Evolutionary conservation across 2,888 invertebrate species (phyloP), one percentile per base, ranked within the genome.

Genomic region (Apamea anceps): DNA sequence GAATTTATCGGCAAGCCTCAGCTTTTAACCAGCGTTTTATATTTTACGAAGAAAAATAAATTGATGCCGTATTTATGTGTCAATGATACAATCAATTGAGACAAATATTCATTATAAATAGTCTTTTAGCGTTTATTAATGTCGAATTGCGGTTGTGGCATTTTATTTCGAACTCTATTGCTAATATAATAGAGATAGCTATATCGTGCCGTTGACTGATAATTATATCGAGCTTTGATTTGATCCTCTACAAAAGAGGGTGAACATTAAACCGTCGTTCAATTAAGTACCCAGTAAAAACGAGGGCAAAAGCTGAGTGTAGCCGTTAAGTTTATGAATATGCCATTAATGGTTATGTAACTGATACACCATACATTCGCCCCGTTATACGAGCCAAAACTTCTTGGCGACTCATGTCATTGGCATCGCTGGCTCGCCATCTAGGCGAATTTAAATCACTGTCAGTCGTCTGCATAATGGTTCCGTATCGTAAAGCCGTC

Each of bases 401-500:
- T 85, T 88, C 79, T 87, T 84, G 85, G 87, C 85, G 80, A 82
- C 75, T 82, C 83, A 87, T 86, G 86, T 86, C 86, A 81, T 73
- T 84, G 82, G 88, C 84, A 85, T 88, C 65, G 79, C 76, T 82
- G 87, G 87, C 87, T 82, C 82, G 87, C 80, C 84, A 86, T 86
- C 82, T 82, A 81, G 81, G 84, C 83, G 87, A 77, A 81, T 88
- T 88, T 87, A 88, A 88, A 88, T 88, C 88, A 88, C 82, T 88
- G 87, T 85, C 87, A 84, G 86, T 86, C 81, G 87, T 87, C 82
- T 88, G 84, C 88, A 88, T 85, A 87, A 87, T 88, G 81, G 85
- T 85, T 82, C 79, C 85, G 83, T 88, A 87, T 88, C 88, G 87
- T 88, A 88, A 88, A 88, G 79, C 87, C 85, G 88, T 88, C 88